Evolutionary conservation across 1,140 invertebrate species (phyloP).

Genomic region (honey bee (Apis mellifera)): Amel_HAv3.1 CM009934.2:3580501-3581000

Average conservation of each 20-base stretch:
- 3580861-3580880: not conserved
- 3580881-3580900: constrained; percentile 16
- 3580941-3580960: too few relatives aligned
- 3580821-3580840: constrained; percentile 48
- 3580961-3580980: too few relatives aligned
- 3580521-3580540: too few relatives aligned
- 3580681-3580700: constrained; percentile 43
- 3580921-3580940: too few relatives aligned
- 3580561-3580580: too few relatives aligned
- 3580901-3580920: not conserved
- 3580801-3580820: constrained; percentile 52
- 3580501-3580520: too few relatives aligned
- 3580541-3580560: too few relatives aligned
- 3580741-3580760: constrained; percentile 47
- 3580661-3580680: not conserved
- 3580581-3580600: not conserved
- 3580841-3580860: constrained; percentile 37
- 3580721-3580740: constrained; percentile 57
- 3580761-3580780: constrained; percentile 14
- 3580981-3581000: too few relatives aligned
- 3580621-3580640: not conserved
- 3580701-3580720: constrained; percentile 51
- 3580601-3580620: not conserved
- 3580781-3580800: constrained; percentile 54
- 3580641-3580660: not conserved